phyloP scores from a whole-genome alignment of 2,113 vertebrate species.

The Oncorhynchus nerka region DNA sequence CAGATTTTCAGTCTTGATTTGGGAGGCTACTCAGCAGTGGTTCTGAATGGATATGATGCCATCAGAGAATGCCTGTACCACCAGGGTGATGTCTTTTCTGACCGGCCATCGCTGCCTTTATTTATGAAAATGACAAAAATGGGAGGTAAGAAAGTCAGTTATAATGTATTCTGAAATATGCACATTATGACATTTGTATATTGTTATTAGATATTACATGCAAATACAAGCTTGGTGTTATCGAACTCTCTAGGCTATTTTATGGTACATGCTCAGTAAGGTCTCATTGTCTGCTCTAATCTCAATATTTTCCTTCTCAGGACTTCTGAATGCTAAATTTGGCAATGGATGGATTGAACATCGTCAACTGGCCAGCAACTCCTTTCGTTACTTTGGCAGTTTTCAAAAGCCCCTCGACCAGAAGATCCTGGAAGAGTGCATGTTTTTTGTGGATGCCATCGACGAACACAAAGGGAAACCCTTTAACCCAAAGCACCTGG shows the following conservation, averaged over 20 bases:
- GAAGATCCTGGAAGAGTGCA: slow-evolving; percentile 91
- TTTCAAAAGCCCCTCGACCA: slow-evolving; percentile 88
- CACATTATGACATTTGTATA: background rate
- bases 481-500: slow-evolving; percentile 89
- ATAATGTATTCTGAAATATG: background rate
- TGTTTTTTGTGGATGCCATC: slow-evolving; percentile 88
- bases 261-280: background rate
- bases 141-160: slow-evolving; percentile 82
- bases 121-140: slow-evolving; percentile 98
- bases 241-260: too few relatives aligned
- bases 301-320: slow-evolving; percentile 61
- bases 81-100: slow-evolving; percentile 92
- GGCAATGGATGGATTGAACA: slow-evolving; percentile 92
- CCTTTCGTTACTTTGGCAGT: slow-evolving; percentile 90
- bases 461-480: slow-evolving; percentile 87
- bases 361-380: slow-evolving; percentile 90
- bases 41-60: slow-evolving; percentile 91
- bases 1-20: slow-evolving; percentile 97
- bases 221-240: too few relatives aligned
- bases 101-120: slow-evolving; percentile 91
- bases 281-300: background rate
- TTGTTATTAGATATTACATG: too few relatives aligned
- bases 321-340: slow-evolving; percentile 95
- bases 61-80: slow-evolving; percentile 92
- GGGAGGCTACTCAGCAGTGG: slow-evolving; percentile 89